Evolutionary conservation across 2,888 invertebrate genomes (phyloP), one percentile per base, ranked within the genome.

Genomic region (Tachystola acroxantha): DNA sequence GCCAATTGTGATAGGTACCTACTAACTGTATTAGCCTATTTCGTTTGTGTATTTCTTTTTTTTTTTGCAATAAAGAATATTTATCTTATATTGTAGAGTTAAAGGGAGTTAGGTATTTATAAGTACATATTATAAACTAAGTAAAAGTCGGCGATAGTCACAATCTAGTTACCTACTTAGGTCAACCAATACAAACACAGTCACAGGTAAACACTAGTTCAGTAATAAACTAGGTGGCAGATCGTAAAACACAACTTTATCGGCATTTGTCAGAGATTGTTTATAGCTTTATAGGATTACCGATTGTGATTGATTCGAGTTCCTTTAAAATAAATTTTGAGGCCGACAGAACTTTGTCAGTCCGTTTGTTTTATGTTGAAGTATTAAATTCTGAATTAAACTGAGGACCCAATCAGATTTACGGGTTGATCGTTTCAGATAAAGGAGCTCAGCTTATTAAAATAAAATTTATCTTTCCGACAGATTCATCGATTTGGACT

Each of bases 171-270:
- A n/a, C n/a, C n/a, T n/a, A n/a, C n/a, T n/a, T n/a, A n/a, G n/a
- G n/a, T n/a, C n/a, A n/a, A n/a, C n/a, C n/a, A n/a, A n/a, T n/a
- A n/a, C n/a, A n/a, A 16, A 3, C 16, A 6, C 16, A 16, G 16
- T 4, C 16, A 16, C 16, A 6, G 6, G 16, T 6, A 4, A 4
- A 16, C 6, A 6, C 16, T 16, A 16, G 16, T 64, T 60, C 50
- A 52, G 71, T 72, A 67, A 74, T 77, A 75, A 81, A 85, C 78
- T 71, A 79, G 75, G 76, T 80, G 81, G 75, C 78, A 69, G 69
- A 61, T 80, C 81, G 76, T 84, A 81, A 85, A 85, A 57, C 61
- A 60, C 45, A 52, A 54, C 65, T 75, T 76, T 38, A 74, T 71
- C 68, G 71, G 62, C 70, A 57, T 72, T 74, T 69, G 72, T 73